These are phyloP conservation scores for Drosophila micromelanica DNA, from an alignment of 1,140 invertebrate species.

Conservation along the genomic window DNA sequence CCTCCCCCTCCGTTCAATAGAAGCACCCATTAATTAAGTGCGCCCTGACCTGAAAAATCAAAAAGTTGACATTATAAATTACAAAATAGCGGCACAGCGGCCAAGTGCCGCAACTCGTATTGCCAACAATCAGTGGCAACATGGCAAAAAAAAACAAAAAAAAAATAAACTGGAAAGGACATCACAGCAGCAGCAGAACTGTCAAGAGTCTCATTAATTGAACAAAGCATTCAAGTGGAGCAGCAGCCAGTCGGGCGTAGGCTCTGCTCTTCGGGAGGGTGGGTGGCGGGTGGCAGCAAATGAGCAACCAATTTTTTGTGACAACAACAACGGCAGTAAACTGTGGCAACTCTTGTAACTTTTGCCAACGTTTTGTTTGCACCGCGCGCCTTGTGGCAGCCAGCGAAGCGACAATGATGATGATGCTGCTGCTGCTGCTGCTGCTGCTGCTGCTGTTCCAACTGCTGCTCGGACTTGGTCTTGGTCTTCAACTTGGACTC, in stretches of 20 bases:
- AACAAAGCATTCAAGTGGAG: constrained; percentile 79
- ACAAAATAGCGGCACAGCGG: constrained; percentile 65
- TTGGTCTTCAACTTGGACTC: constrained; percentile 1
- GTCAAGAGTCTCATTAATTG: constrained; percentile 84
- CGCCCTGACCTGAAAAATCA: constrained; percentile 78
- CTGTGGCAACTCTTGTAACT: constrained; percentile 70
- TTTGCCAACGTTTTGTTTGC: constrained; percentile 65
- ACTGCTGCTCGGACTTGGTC: constrained; percentile 4
- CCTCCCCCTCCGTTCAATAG: not conserved
- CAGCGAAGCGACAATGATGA: constrained; percentile 81
- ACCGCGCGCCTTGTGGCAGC: constrained; percentile 36
- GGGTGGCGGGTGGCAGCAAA: constrained; percentile 42
- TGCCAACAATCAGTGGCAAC: constrained; percentile 45
- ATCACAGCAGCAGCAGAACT: constrained; percentile 68
- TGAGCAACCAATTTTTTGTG: constrained; percentile 78
- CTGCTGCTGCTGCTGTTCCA: constrained; percentile 8
- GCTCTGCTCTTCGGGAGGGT: not conserved
- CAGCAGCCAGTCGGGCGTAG: constrained; percentile 15
- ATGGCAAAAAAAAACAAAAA: constrained; percentile 24
- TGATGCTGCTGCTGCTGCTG: constrained; percentile 30
- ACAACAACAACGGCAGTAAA: constrained; percentile 50
- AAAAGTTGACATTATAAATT: constrained; percentile 83
- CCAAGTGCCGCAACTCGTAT: constrained; percentile 30
- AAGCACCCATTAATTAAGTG: constrained; percentile 72
- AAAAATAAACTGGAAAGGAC: constrained; percentile 21